Base-by-base conservation (phyloP, 2,113 vertebrate genomes). In the Neodontobutis hainanensis region DNA sequence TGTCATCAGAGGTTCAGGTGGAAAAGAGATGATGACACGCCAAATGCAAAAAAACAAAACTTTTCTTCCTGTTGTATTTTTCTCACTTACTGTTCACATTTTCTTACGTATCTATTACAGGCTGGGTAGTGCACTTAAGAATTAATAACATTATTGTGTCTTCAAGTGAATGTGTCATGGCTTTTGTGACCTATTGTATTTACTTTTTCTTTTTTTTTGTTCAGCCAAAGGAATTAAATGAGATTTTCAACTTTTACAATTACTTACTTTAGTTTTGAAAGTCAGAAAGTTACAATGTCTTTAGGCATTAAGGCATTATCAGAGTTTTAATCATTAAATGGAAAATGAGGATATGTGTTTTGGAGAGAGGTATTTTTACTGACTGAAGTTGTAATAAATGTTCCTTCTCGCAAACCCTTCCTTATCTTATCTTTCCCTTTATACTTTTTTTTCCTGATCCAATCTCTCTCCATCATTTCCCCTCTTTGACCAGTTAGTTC, bases 1-100 rank as follows among this genome's bases (percentile, higher is more conserved):
- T 16, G 35, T 87, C 81, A 84, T 48, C 61, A 78, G 57, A 48
- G 67, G 66, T 80, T 82, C 64, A 61, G 68, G 71, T 61, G 16
- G 59, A 86, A n/a, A 80, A 72, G 49, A 70, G 68, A 46, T 64
- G 35, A 57, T 59, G 77, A 70, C 62, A 58, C 45, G 45, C 19
- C 11, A 42, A 34, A 66, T 56, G n/a, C 19, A 56, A 65, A 57
- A 35, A 5, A 6, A 14, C 6, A 2, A 36, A 42, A 57, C 1
- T 42, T 52, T 32, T 65, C 11, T 61, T 12, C 8, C 10, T 19
- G 3, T n/a, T 12, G 3, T 38, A 12, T 5, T 59, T 61, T 55
- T 44, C 46, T 57, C 5, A 11, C 19, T 27, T 27, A 27, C 19
- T 27, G 19, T 3, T 27, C 19, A 27, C 19, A 3, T 27, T 27